Conservation (phyloP, 2,113 vertebrate species). For the Aleadryas rufinucha region DNA sequence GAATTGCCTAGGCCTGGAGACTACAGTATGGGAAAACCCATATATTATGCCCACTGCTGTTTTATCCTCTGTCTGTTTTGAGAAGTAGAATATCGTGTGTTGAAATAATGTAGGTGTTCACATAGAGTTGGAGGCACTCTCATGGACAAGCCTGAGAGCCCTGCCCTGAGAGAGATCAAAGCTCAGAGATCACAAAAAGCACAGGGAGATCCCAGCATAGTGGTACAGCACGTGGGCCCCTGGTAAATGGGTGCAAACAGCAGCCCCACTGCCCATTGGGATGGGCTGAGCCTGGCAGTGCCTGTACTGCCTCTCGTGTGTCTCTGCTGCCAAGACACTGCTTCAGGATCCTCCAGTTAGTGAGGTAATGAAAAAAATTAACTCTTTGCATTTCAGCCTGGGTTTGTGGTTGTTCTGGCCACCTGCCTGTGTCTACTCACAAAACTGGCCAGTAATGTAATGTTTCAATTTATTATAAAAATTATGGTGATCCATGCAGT, state of each 20-base stretch:
- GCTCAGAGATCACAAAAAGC: neutral
- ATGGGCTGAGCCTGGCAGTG: neutral
- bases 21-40: neutral
- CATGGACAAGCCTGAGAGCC: neutral
- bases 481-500: fast-evolving
- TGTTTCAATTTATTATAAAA: neutral
- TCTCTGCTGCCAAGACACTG: neutral
- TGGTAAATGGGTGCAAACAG: neutral
- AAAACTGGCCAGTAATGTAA: neutral
- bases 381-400: neutral
- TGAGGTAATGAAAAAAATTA: fast-evolving
- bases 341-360: neutral
- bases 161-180: neutral
- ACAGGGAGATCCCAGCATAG: neutral
- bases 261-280: neutral
- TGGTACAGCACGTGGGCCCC: too few relatives aligned
- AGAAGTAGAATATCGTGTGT: neutral
- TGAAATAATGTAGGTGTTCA: neutral
- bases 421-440: neutral
- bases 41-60: too few relatives aligned
- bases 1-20: neutral
- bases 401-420: neutral
- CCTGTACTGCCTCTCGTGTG: fast-evolving
- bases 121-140: neutral
- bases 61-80: neutral